Percentiles rank a stretch among this genome's conserved stretches.
Conservation (phyloP, 2,113 vertebrate species). For the Sinosuthora webbiana region DNA sequence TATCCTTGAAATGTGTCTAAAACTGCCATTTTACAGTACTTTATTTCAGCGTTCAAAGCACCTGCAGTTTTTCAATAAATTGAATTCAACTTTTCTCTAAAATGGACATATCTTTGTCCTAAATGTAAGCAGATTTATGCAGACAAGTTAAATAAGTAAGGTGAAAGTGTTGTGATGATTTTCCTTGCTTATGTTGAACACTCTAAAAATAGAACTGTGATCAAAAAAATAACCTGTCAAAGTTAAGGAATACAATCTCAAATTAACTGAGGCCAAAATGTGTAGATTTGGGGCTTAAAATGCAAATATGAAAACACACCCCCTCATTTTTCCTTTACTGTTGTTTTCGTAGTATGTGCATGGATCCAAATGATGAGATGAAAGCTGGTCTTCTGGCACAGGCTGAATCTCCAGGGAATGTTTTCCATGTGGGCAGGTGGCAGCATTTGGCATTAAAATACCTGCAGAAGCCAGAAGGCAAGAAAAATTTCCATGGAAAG, state of each 20-base stretch:
- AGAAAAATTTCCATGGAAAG: conserved; percentile 86
- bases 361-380: conserved; percentile 90
- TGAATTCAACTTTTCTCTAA: neutral
- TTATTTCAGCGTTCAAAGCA: neutral
- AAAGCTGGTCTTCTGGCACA: conserved; percentile 90
- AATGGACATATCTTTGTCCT: neutral
- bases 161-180: neutral
- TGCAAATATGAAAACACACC: neutral
- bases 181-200: neutral
- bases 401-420: conserved; percentile 83
- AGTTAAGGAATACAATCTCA: neutral
- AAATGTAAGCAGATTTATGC: neutral
- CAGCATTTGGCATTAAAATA: conserved; percentile 92
- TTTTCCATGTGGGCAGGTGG: conserved; percentile 83
- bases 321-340: neutral
- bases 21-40: neutral
- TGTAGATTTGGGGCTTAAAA: neutral
- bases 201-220: neutral
- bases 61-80: neutral
- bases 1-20: neutral
- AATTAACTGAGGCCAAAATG: neutral
- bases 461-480: conserved; percentile 87
- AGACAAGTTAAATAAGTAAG: neutral
- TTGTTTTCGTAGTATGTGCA: conserved; percentile 80
- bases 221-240: neutral